Conservation (phyloP, 2,888 invertebrate genomes). For the Drosophila acutilabella region DNA sequence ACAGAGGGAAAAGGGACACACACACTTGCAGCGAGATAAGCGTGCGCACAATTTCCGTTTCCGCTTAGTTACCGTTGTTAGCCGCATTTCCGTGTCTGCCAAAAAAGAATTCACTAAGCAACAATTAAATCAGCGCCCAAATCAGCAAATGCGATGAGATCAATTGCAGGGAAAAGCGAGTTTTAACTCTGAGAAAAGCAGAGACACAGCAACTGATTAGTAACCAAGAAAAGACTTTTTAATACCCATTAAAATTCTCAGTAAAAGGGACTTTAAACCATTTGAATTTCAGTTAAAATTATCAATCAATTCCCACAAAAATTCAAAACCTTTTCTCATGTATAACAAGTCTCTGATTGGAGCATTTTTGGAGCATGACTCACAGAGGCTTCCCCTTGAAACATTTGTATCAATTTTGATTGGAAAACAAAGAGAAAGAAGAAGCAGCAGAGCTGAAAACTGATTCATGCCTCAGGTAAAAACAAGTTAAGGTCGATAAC, state of each 20-base stretch:
- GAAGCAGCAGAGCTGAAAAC: slow-evolving; percentile 21
- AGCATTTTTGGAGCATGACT: slow-evolving; percentile 43
- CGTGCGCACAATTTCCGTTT: slow-evolving; percentile 76
- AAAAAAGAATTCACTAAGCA: slow-evolving; percentile 63
- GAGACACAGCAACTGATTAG: background rate
- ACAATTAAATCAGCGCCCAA: slow-evolving; percentile 71
- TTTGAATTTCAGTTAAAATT: background rate
- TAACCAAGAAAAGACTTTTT: background rate
- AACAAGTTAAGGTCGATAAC: slow-evolving; percentile 6
- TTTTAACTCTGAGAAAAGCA: background rate
- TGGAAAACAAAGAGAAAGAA: slow-evolving; percentile 24
- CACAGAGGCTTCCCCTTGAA: slow-evolving; percentile 19
- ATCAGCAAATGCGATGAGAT: slow-evolving; percentile 29
- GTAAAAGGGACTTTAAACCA: background rate
- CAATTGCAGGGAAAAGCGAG: slow-evolving; percentile 8
- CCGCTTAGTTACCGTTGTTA: slow-evolving; percentile 74
- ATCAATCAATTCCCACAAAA: background rate
- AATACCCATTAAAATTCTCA: background rate
- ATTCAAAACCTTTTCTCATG: background rate
- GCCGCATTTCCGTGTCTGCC: slow-evolving; percentile 51
- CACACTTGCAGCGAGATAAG: slow-evolving; percentile 57
- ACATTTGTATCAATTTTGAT: slow-evolving; percentile 50
- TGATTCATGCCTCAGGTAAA: slow-evolving; percentile 58
- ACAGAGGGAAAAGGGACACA: slow-evolving; percentile 26
- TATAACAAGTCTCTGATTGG: slow-evolving; percentile 4